A percentile compares a stretch with the other conserved stretches of the same genome.
phyloP scores from a whole-genome alignment of 1,140 invertebrate species.

The Pseudoatta argentina region DNA sequence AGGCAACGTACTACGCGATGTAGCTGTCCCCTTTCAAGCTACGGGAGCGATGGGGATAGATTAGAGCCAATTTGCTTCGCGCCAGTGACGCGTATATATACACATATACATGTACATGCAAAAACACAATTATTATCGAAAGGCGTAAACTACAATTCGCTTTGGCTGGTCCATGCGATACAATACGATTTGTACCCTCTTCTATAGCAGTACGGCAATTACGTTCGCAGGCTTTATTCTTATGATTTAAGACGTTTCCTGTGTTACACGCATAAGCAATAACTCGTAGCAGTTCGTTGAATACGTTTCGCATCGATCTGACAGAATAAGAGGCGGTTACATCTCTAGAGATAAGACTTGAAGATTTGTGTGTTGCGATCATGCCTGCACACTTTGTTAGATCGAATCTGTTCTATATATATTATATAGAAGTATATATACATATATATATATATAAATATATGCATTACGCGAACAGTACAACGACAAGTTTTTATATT shows the following conservation, averaged over 20 bases:
- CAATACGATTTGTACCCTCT: slow-evolving; percentile 61
- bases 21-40: slow-evolving; percentile 11
- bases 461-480: slow-evolving; percentile 68
- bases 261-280: slow-evolving; percentile 60
- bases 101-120: background rate
- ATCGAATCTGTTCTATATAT: slow-evolving; percentile 61
- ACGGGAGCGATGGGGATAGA: background rate
- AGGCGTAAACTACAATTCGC: slow-evolving; percentile 57
- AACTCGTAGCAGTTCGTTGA: slow-evolving; percentile 51
- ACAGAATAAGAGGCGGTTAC: slow-evolving; percentile 25
- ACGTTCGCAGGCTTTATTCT: slow-evolving; percentile 59
- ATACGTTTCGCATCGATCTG: slow-evolving; percentile 60
- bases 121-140: slow-evolving; percentile 48
- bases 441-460: slow-evolving; percentile 31
- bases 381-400: slow-evolving; percentile 55
- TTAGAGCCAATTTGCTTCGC: slow-evolving; percentile 48
- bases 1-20: slow-evolving; percentile 6
- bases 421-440: slow-evolving; percentile 41
- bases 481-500: slow-evolving; percentile 78
- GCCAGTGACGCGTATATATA: background rate
- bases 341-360: slow-evolving; percentile 54
- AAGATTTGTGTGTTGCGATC: slow-evolving; percentile 26
- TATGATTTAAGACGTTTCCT: slow-evolving; percentile 56
- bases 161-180: slow-evolving; percentile 60
- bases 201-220: slow-evolving; percentile 42